Percentiles rank a stretch among this genome's conserved stretches.
These are phyloP conservation scores for Drosophila melanica DNA, from an alignment of 1,140 invertebrate genomes.

Conservation along the genomic window DNA sequence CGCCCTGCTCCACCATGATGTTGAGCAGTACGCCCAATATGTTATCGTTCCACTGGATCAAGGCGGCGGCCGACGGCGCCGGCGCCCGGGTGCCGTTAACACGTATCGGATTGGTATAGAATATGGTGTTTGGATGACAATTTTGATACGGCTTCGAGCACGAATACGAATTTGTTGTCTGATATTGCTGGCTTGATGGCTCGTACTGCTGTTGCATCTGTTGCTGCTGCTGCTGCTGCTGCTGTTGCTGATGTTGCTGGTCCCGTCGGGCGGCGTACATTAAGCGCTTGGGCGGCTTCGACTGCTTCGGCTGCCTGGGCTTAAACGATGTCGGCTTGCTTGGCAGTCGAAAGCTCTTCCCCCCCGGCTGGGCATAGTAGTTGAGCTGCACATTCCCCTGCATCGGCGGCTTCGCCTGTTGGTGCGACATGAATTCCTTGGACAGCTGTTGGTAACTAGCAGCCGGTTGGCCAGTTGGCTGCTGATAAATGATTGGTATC, in stretches of 20 bases:
- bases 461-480: not conserved
- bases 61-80: not conserved
- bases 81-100: not conserved
- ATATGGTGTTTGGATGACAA: not conserved
- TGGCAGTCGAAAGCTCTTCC: too few relatives aligned
- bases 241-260: not conserved
- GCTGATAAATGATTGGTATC: not conserved
- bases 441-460: not conserved
- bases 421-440: not conserved
- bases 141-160: not conserved
- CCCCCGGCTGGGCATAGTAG: not conserved
- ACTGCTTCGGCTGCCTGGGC: not conserved
- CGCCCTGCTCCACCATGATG: constrained; percentile 14
- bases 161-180: not conserved
- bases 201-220: too few relatives aligned
- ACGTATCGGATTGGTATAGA: constrained; percentile 1
- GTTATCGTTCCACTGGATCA: constrained; percentile 7
- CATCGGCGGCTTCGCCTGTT: not conserved
- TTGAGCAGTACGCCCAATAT: constrained; percentile 6
- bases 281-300: not conserved
- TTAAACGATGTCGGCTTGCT: not conserved
- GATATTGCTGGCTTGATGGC: not conserved
- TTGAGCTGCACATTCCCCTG: not conserved
- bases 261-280: not conserved
- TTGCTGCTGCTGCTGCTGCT: not conserved